phyloP scores from a whole-genome alignment of 1,140 invertebrate genomes.

The Papilio polytes region DNA sequence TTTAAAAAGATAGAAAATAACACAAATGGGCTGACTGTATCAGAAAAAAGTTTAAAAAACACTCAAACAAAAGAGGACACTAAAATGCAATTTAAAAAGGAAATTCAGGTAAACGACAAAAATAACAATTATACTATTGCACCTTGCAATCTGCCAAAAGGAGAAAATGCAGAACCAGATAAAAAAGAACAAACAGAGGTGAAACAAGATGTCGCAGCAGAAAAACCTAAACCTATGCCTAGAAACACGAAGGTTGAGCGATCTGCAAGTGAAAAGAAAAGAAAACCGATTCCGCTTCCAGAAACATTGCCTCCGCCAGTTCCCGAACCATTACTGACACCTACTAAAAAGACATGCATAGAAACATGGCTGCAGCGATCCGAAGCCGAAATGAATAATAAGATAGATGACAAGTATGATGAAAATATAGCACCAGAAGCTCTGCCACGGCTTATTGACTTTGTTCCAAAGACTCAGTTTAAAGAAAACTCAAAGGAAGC shows the following conservation, averaged over 20 bases:
- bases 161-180: slow-evolving; percentile 49
- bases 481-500: slow-evolving; percentile 69
- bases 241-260: slow-evolving; percentile 76
- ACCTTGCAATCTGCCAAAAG: slow-evolving; percentile 49
- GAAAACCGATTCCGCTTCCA: slow-evolving; percentile 65
- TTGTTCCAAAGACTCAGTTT: slow-evolving; percentile 86
- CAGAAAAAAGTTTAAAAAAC: slow-evolving; percentile 50
- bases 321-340: slow-evolving; percentile 74
- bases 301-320: slow-evolving; percentile 55
- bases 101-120: slow-evolving; percentile 65
- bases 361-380: slow-evolving; percentile 82
- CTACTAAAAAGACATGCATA: slow-evolving; percentile 82
- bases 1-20: slow-evolving; percentile 57
- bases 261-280: slow-evolving; percentile 70
- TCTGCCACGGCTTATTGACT: slow-evolving; percentile 87
- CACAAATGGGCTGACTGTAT: slow-evolving; percentile 50
- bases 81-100: slow-evolving; percentile 50
- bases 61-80: slow-evolving; percentile 51
- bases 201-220: slow-evolving; percentile 52
- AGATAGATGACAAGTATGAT: slow-evolving; percentile 65
- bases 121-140: slow-evolving; percentile 71
- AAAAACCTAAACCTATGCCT: slow-evolving; percentile 79
- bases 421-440: slow-evolving; percentile 70
- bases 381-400: slow-evolving; percentile 78
- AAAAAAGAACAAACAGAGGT: slow-evolving; percentile 49